These are phyloP conservation scores for Ibycter americanus DNA, from an alignment of 2,797 vertebrate genomes.

Conservation along the genomic window DNA sequence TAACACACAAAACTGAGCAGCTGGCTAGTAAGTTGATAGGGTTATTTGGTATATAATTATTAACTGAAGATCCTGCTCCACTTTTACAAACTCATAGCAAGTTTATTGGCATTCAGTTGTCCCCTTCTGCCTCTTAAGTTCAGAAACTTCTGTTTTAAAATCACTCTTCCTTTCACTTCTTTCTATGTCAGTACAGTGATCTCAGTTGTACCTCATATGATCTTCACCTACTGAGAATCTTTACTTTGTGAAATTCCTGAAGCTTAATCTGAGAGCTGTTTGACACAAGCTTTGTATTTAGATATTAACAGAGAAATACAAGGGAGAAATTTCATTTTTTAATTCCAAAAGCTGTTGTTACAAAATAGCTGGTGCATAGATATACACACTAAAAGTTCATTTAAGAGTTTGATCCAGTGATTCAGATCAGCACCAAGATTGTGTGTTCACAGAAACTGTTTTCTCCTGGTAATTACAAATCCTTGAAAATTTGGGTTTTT, in stretches of 20 bases:
- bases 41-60: not conserved
- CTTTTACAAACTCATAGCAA: not conserved
- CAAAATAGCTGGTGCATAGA: not conserved
- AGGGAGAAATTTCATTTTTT: not conserved
- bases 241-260: not conserved
- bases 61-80: not conserved
- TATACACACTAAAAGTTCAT: not conserved
- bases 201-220: not conserved
- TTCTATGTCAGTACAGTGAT: not conserved
- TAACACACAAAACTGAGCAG: not conserved
- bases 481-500: accelerated
- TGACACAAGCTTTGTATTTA: not conserved
- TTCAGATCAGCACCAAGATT: not conserved
- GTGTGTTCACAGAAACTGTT: not conserved
- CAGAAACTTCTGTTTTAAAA: not conserved
- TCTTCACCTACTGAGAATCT: not conserved
- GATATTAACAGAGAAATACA: not conserved
- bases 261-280: not conserved
- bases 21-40: not conserved
- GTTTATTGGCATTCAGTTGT: not conserved
- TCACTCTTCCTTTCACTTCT: not conserved
- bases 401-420: not conserved
- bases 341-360: not conserved
- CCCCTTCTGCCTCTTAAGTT: not conserved
- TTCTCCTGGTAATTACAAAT: not conserved